Percentiles rank a stretch among this genome's conserved stretches.
phyloP scores from a whole-genome alignment of 1,140 invertebrate species.

The Drosophila miranda region DNA sequence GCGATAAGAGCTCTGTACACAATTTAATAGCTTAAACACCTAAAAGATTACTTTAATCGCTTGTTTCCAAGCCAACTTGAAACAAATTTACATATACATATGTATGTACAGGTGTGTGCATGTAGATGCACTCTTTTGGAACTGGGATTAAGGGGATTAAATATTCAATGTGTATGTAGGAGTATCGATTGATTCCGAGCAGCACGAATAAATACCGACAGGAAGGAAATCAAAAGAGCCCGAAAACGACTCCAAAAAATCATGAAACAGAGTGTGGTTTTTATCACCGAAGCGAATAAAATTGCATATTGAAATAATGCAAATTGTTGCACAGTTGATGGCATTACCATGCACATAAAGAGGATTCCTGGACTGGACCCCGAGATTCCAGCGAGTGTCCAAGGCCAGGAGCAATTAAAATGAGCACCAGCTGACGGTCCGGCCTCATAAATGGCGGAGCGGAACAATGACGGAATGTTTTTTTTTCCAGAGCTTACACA shows the following conservation, averaged over 20 bases:
- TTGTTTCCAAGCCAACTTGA: constrained; percentile 30
- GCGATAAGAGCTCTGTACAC: constrained; percentile 17
- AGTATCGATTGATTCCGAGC: no score
- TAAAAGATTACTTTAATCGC: constrained; percentile 18
- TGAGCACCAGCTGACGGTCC: constrained; percentile 29
- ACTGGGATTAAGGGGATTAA: not conserved
- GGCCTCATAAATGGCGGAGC: constrained; percentile 49
- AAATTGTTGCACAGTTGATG: constrained; percentile 49
- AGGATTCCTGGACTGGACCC: constrained; percentile 6
- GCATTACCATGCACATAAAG: constrained; percentile 39
- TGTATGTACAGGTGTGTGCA: not conserved
- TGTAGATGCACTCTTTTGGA: no score
- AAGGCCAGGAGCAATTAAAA: constrained; percentile 61
- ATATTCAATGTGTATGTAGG: no score
- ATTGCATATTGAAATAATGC: constrained; percentile 46
- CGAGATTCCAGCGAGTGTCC: constrained; percentile 35
- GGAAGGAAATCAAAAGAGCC: no score
- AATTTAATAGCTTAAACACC: constrained; percentile 21
- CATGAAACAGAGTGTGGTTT: no score
- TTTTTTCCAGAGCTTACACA: constrained; percentile 25
- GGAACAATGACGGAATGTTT: constrained; percentile 51
- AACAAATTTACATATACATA: constrained; percentile 6
- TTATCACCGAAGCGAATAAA: constrained; percentile 11
- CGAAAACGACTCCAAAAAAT: no score
- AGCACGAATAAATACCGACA: no score